Conservation (phyloP, 2,113 vertebrate genomes). For the Epinephelus cyanopodus region DNA sequence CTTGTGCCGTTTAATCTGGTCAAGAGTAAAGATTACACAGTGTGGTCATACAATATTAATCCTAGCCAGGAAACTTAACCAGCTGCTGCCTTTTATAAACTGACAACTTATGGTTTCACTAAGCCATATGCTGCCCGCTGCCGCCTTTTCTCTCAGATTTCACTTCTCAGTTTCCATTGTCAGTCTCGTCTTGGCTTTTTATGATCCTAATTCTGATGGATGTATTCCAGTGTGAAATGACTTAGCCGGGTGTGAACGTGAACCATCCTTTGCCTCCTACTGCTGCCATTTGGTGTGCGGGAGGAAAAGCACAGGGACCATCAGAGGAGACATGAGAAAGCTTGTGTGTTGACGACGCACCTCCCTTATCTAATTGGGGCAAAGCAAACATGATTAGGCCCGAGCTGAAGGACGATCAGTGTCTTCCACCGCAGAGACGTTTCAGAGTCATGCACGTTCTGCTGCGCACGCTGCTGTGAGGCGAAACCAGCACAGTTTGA, state of each 20-base stretch:
- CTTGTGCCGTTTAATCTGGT: slow-evolving; percentile 51
- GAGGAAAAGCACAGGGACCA: slow-evolving; percentile 63
- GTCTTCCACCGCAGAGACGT: slow-evolving; percentile 65
- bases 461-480: slow-evolving; percentile 50
- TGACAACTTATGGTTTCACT: slow-evolving; percentile 68
- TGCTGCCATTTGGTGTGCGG: slow-evolving; percentile 80
- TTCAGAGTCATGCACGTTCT: slow-evolving; percentile 44
- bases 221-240: slow-evolving; percentile 78
- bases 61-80: slow-evolving; percentile 55
- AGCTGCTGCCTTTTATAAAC: slow-evolving; percentile 69
- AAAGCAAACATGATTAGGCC: slow-evolving; percentile 80
- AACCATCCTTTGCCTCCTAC: slow-evolving; percentile 75
- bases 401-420: slow-evolving; percentile 73
- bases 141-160: slow-evolving; percentile 68
- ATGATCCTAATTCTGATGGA: slow-evolving; percentile 78
- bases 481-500: slow-evolving; percentile 17
- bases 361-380: slow-evolving; percentile 81
- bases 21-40: slow-evolving; percentile 53
- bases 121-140: slow-evolving; percentile 70
- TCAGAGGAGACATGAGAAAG: slow-evolving; percentile 63
- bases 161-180: slow-evolving; percentile 74
- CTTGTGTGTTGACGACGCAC: slow-evolving; percentile 71
- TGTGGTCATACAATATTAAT: slow-evolving; percentile 64
- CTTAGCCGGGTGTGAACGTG: slow-evolving; percentile 71
- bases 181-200: slow-evolving; percentile 71